Base-by-base conservation (phyloP, 2,888 invertebrate genomes). In the Eristalinus aeneus region DNA sequence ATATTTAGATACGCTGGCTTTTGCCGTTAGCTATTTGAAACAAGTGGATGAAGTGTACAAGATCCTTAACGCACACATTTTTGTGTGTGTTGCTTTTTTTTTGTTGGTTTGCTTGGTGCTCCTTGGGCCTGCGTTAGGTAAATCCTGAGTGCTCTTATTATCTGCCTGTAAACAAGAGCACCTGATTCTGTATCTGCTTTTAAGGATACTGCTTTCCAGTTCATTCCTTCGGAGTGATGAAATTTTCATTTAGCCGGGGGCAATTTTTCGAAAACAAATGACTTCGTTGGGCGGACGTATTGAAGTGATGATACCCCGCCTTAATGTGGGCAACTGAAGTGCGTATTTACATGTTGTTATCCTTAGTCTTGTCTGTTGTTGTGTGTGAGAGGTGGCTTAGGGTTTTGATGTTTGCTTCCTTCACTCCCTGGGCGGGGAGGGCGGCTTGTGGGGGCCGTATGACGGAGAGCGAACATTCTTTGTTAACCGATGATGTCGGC, bases 151-250 rank as follows among this genome's bases (percentile, higher is more conserved):
- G 64, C 58, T 81, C 76, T 81, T 85, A 81, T 85, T 81, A 85
- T 85, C 81, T 85, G 73, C 77, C 72, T 69, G 85, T 69, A 81
- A 81, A 68, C 73, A 85, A 76, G 63, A 81, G 76, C 85, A 85
- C 85, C 85, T 81, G 85, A 76, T 85, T 85, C 65, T 58, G 76
- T 63, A 69, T 81, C 61, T 81, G 56, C 46, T 58, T 53, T 73
- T 71, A n/a, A 9, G 53, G 36, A 61, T 56, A n/a, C 16, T 64
- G 67, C 71, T 65, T 65, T 27, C 31, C 31, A 76, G 81, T 77
- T 76, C 69, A 64, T 76, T 73, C 36, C 64, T 58, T 46, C 36
- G n/a, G 58, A 53, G 27, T 53, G 71, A 74, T 77, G 71, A 82
- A 86, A 86, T 67, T 82, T 77, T 82, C 74, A 86, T 86, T 82